phyloP scores from a whole-genome alignment of 2,888 invertebrate species.

The Linnaemya tessellans region DNA sequence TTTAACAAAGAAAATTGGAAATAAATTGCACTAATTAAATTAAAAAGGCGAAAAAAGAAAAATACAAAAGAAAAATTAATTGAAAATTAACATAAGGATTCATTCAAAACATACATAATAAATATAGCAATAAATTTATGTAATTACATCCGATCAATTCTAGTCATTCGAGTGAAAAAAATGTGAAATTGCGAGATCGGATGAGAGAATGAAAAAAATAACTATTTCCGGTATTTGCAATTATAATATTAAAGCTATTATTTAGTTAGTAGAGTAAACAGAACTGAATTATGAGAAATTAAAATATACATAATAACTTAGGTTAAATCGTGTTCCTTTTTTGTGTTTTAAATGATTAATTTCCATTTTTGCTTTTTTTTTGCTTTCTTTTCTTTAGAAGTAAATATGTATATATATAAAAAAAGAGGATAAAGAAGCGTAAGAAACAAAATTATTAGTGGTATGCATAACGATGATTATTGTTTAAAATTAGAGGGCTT shows the following conservation, averaged over 20 bases:
- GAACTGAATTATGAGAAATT: conserved; percentile 47
- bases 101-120: conserved; percentile 64
- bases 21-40: conserved; percentile 67
- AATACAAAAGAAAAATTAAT: conserved; percentile 30
- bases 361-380: conserved; percentile 35
- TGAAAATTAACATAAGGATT: conserved; percentile 52
- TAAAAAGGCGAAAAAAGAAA: conserved; percentile 12
- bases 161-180: conserved; percentile 1
- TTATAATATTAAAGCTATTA: conserved; percentile 66
- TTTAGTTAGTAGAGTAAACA: conserved; percentile 63
- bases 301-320: conserved; percentile 48
- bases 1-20: conserved; percentile 52
- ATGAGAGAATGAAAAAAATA: conserved; percentile 16
- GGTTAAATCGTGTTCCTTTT: conserved; percentile 47
- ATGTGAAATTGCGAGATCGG: conserved; percentile 10
- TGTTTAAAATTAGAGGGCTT: conserved; percentile 60
- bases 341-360: conserved; percentile 20
- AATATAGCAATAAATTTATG: conserved; percentile 48
- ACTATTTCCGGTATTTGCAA: conserved; percentile 45
- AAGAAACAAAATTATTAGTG: conserved; percentile 61
- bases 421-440: conserved; percentile 60
- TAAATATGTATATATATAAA: conserved; percentile 79
- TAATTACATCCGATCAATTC: conserved; percentile 18
- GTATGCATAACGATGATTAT: conserved; percentile 71
- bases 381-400: conserved; percentile 58